Conservation (phyloP, 1,140 invertebrate species). For the Drosophila triauraria region DNA sequence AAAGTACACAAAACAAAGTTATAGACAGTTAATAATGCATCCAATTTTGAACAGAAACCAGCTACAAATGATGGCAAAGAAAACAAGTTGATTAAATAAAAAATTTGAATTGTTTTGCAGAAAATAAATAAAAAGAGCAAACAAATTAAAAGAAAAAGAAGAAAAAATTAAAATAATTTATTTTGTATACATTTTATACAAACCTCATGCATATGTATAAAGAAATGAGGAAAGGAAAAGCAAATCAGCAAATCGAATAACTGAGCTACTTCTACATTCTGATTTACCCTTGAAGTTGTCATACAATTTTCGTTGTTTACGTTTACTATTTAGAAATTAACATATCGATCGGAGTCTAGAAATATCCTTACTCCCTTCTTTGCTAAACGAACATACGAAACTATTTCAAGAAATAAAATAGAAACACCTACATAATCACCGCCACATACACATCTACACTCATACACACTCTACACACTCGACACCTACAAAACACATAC, state of each 20-base stretch:
- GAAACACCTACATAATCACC: conserved; percentile 34
- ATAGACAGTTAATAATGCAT: conserved; percentile 54
- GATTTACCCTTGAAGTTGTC: conserved; percentile 21
- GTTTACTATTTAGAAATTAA: conserved; percentile 55
- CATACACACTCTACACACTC: conserved; percentile 29
- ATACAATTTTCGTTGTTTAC: conserved; percentile 34
- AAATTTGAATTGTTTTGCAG: conserved; percentile 59
- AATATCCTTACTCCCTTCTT: conserved; percentile 38
- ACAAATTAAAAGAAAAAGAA: conserved; percentile 24
- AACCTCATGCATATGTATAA: conserved; percentile 57
- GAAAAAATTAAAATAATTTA: conserved; percentile 55
- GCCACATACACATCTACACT: conserved; percentile 24
- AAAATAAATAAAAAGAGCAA: conserved; percentile 8
- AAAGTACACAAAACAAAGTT: conserved; percentile 30
- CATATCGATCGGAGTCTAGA: conserved; percentile 67
- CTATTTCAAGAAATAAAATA: conserved; percentile 44
- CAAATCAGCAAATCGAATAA: conserved; percentile 16
- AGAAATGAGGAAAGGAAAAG: conserved; percentile 9
- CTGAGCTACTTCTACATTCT: conserved; percentile 29
- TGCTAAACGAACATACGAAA: conserved; percentile 47
- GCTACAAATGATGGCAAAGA: conserved; percentile 20
- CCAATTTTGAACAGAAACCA: conserved; percentile 62
- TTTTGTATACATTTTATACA: conserved; percentile 80
- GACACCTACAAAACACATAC: conserved; percentile 35
- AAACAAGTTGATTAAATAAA: conserved; percentile 19